Evolutionary conservation across 1,140 invertebrate genomes (phyloP), one percentile per base, ranked within the genome.

Genomic region (Contarinia nasturtii): DNA sequence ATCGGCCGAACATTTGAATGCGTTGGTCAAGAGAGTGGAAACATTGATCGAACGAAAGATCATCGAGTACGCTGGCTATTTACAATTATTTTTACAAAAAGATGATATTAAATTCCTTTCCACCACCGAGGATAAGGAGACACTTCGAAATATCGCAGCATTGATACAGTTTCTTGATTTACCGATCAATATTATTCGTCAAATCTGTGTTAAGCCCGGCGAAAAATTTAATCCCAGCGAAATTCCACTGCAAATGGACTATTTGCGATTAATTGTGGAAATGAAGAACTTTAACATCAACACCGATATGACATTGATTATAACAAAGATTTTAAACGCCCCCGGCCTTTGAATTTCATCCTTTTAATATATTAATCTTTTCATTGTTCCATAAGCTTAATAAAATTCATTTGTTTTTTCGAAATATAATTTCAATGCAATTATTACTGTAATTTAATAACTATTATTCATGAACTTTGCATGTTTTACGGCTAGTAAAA

Each of bases 1-100:
- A 54, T 60, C 17, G 53, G 51, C 37, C 47, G 49, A 36, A 60
- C 64, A 48, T 60, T 60, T 33, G 50, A 70, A 27, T 50, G 73
- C 12, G 63, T 65, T 40, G 48, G 58, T 21, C 70, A 73, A 54
- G 64, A 60, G 53, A 62, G 70, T 38, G 50, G 72, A 11, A 12
- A 19, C 41, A 7, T 67, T 75, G 0, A 67, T 80, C 8, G 70
- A 75, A 49, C 75, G 79, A 56, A 68, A 67, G 54, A 59, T 71
- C 0, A 56, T 61, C 0, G 50, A 57, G 20, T 62, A 73, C 37
- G 67, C 77, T 36, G 72, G 77, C 53, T 54, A 51, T 8, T 77
- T 71, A 70, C 72, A 78, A 58, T 33, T 46, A 49, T 66, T 66
- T 46, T 54, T 76, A 7, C 59, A 61, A 22, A 58, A 65, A 1